Conservation (phyloP, 2,888 invertebrate genomes). For the Sphaerophoria rueppellii region DNA sequence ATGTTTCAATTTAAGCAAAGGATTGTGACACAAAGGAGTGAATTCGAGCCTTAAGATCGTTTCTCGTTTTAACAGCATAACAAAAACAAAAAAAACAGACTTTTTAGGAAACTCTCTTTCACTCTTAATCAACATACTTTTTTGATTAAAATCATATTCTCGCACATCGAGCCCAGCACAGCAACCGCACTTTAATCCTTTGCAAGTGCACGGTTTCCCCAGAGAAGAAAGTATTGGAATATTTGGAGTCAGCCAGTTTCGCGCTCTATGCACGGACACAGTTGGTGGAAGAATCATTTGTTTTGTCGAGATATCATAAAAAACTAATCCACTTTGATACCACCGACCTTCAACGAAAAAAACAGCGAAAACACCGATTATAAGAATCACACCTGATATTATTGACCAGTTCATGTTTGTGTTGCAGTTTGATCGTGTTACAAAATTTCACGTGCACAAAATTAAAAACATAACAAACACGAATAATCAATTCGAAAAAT, state of each 20-base stretch:
- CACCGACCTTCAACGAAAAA: constrained; percentile 76
- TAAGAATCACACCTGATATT: constrained; percentile 53
- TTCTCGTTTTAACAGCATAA: too few species aligned
- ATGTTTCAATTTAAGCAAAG: too few species aligned
- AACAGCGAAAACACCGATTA: constrained; percentile 43
- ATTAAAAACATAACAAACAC: constrained; percentile 6
- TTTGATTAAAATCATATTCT: constrained; percentile 83
- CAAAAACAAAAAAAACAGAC: background rate
- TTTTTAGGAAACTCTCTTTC: background rate
- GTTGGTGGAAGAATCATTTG: constrained; percentile 78
- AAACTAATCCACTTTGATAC: constrained; percentile 79
- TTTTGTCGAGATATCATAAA: constrained; percentile 78
- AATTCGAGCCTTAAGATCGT: too few species aligned
- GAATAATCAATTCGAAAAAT: background rate
- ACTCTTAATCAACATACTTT: constrained; percentile 76
- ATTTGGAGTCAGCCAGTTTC: constrained; percentile 77
- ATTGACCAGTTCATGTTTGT: constrained; percentile 44
- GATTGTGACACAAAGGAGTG: too few species aligned
- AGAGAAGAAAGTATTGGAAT: constrained; percentile 80
- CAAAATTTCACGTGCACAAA: constrained; percentile 12
- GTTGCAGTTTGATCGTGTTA: background rate
- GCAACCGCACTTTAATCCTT: constrained; percentile 86
- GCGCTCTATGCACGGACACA: constrained; percentile 79
- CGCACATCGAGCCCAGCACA: constrained; percentile 89
- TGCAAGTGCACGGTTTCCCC: constrained; percentile 83